Evolutionary conservation across 2,888 invertebrate genomes (phyloP).

Genomic region (Epinotia bilunana): DNA sequence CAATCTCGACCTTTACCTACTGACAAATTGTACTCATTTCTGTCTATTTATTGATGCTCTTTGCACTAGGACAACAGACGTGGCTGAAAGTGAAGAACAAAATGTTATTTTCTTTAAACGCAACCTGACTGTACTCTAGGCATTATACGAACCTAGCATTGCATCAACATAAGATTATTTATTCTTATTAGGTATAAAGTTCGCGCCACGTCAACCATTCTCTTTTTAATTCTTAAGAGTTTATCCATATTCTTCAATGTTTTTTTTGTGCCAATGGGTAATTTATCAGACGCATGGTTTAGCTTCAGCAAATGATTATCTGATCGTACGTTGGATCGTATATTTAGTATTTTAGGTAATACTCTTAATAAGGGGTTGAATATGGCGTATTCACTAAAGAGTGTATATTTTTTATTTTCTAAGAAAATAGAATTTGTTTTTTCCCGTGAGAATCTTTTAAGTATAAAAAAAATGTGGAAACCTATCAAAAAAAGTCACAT

Average conservation of each 20-base stretch:
- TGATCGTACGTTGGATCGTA: constrained; percentile 57
- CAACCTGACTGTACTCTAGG: constrained; percentile 54
- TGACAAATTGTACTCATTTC: no score
- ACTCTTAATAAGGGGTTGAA: neutral
- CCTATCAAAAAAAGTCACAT: no score
- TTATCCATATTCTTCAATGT: constrained; percentile 57
- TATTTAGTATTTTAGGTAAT: constrained; percentile 11
- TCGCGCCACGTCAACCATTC: constrained; percentile 60
- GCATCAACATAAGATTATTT: constrained; percentile 65
- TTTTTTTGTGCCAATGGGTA: constrained; percentile 62
- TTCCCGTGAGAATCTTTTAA: no score
- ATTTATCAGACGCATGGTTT: constrained; percentile 72
- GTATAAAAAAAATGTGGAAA: no score
- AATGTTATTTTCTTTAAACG: neutral
- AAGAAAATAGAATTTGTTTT: no score
- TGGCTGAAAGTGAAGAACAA: neutral
- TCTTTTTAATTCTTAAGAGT: constrained; percentile 47
- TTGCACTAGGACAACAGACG: neutral
- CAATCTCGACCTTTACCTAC: no score
- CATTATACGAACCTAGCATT: constrained; percentile 53
- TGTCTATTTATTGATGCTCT: neutral
- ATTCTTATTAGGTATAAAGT: constrained; percentile 61
- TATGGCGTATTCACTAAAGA: no score
- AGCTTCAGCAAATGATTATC: constrained; percentile 73
- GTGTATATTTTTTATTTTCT: no score